Percentiles rank a stretch among this genome's conserved stretches.
Conservation (phyloP, 2,797 vertebrate genomes). For the Protosalanx chinensis region DNA sequence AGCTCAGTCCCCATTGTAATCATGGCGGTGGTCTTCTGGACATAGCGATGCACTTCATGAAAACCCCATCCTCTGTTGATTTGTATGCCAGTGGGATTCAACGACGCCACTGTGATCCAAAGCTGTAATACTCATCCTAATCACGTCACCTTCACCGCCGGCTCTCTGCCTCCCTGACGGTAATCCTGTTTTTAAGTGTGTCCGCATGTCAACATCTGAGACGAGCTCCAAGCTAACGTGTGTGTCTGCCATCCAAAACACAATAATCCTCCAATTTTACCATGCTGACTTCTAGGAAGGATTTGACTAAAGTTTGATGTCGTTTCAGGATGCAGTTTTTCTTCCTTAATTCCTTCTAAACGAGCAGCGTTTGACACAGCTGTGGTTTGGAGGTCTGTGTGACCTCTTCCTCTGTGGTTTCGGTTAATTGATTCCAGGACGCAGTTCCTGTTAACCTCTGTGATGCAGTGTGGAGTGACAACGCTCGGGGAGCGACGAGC, state of each 20-base stretch:
- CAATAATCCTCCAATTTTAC: slow-evolving; percentile 16
- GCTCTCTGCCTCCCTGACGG: slow-evolving; percentile 40
- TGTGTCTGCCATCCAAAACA: slow-evolving; percentile 28
- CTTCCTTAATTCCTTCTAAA: background rate
- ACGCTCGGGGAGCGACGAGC: slow-evolving; percentile 5
- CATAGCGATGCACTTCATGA: too few species aligned
- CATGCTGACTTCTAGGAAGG: background rate
- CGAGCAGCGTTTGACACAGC: background rate
- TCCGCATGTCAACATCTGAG: slow-evolving; percentile 28
- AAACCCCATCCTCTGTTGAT: too few species aligned
- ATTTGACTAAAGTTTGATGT: background rate
- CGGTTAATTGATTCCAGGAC: background rate
- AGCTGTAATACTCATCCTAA: background rate
- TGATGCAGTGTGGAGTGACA: slow-evolving; percentile 1
- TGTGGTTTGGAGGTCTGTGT: background rate
- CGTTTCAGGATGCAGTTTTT: background rate
- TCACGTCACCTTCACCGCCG: slow-evolving; percentile 23
- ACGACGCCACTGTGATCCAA: too few species aligned
- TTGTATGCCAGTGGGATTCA: too few species aligned
- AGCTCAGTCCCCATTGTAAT: too few species aligned
- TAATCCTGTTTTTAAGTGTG: slow-evolving; percentile 50
- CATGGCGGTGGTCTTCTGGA: too few species aligned
- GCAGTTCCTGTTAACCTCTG: background rate
- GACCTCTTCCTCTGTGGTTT: background rate
- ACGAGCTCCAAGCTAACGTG: slow-evolving; percentile 31